A percentile compares a stretch with the other conserved stretches of the same genome.
These are phyloP conservation scores for Corythucha ciliata DNA, from an alignment of 2,888 invertebrate species.

Conservation along the genomic window DNA sequence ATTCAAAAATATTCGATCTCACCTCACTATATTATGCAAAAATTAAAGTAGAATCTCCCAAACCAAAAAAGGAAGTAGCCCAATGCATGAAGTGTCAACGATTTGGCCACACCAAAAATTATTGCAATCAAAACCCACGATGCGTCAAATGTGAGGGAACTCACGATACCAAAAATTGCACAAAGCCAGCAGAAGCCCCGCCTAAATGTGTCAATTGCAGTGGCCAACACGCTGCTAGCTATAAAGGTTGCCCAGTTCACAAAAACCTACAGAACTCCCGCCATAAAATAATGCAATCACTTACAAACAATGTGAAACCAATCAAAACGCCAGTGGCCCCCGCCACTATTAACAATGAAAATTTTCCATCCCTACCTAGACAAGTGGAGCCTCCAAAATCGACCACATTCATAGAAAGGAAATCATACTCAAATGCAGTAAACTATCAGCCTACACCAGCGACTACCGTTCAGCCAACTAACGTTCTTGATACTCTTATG, in stretches of 20 bases:
- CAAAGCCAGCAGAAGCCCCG: not conserved
- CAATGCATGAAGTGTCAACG: slow-evolving; percentile 5
- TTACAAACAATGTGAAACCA: too few relatives aligned
- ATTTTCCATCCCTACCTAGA: slow-evolving; percentile 7
- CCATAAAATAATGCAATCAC: slow-evolving; percentile 3
- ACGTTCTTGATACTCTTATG: slow-evolving; percentile 4
- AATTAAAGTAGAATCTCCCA: too few relatives aligned
- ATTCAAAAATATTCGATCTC: too few relatives aligned
- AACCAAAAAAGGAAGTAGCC: not conserved
- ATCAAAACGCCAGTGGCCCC: too few relatives aligned
- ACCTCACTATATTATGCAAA: too few relatives aligned
- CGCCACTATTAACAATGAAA: not conserved
- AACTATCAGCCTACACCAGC: too few relatives aligned
- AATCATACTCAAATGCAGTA: slow-evolving; percentile 2
- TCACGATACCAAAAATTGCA: not conserved
- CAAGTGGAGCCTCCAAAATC: not conserved
- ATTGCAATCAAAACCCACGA: slow-evolving; percentile 3
- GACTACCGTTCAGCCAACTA: too few relatives aligned
- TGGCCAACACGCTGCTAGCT: slow-evolving; percentile 10
- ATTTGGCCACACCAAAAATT: slow-evolving; percentile 17
- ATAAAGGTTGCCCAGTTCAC: slow-evolving; percentile 14
- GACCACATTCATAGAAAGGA: not conserved
- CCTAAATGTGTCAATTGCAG: slow-evolving; percentile 14
- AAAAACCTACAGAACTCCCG: slow-evolving; percentile 7
- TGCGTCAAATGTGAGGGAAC: slow-evolving; percentile 9